Conservation (phyloP, 2,888 invertebrate genomes). For the Agrotis clavis region DNA sequence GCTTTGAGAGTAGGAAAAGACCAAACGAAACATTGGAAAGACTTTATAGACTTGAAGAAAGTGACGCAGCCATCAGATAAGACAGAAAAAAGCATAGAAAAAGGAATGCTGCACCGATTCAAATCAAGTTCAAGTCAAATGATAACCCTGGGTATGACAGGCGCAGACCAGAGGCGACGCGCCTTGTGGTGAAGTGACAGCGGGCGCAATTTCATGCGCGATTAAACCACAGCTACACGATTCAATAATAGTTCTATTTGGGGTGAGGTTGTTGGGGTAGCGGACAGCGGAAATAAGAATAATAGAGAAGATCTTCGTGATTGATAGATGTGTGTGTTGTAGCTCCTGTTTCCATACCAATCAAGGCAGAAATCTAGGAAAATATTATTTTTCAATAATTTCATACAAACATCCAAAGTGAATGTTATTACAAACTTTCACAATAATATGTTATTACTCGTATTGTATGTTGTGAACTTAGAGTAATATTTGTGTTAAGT, state of each 20-base stretch:
- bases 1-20: too few species aligned
- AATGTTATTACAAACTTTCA: not conserved
- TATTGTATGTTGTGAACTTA: not conserved
- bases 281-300: conserved; percentile 11
- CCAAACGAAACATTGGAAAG: too few species aligned
- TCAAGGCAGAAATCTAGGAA: not conserved
- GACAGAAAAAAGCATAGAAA: too few species aligned
- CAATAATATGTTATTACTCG: not conserved
- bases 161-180: not conserved
- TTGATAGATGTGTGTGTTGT: not conserved
- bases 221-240: conserved; percentile 48
- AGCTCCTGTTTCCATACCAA: too few species aligned
- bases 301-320: not conserved
- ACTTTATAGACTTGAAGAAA: too few species aligned
- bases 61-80: too few species aligned
- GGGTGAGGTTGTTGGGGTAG: conserved; percentile 13
- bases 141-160: not conserved
- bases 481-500: not conserved
- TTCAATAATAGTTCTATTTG: conserved; percentile 57
- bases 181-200: conserved; percentile 35
- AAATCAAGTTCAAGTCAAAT: too few species aligned
- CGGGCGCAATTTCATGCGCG: conserved; percentile 59
- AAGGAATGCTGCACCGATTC: too few species aligned
- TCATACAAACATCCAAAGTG: not conserved
- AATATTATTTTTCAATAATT: not conserved